Evolutionary conservation across 2,888 invertebrate genomes (phyloP), one percentile per base, ranked within the genome.

Genomic region (Trilocha varians): DNA sequence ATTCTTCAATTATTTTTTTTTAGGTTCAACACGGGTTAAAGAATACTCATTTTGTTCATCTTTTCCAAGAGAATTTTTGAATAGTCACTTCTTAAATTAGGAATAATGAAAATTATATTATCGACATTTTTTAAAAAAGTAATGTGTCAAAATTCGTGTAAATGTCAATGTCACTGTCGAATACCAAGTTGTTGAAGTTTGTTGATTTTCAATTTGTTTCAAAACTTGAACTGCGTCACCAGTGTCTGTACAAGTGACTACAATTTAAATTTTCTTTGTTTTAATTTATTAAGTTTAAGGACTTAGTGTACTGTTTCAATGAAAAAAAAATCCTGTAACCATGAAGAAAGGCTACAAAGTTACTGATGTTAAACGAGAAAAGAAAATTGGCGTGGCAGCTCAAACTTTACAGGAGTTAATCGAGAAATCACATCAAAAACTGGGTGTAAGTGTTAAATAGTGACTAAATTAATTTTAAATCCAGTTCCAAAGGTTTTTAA

Each of bases 261-360:
- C 25, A 11, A 36, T 32, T 16, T 46, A 16, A 38, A 36, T 42
- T 49, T 57, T 39, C 40, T 48, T 48, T 55, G 47, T 57, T 48
- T 61, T 55, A 55, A 54, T 59, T 59, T 54, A 48, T 59, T 58
- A 56, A 49, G 53, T 48, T 52, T 47, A 46, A 48, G 49, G 48
- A 39, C 35, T 37, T 39, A 43, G 35, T 34, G 40, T 40, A n/a
- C n/a, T n/a, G 25, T 9, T 5, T 35, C 40, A 43, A 34, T 40
- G 34, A 35, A 32, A 32, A n/a, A 34, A 48, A 47, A 36, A 39
- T 33, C 38, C 48, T 45, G 37, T 34, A 52, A 74, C 59, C 52
- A 79, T 87, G 83, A 79, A 90, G 61, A 90, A 87, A 67, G 93
- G 93, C 16, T 92, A 90, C 61, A 93, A 92, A 85, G 90, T 93